phyloP scores from a whole-genome alignment of 2,113 vertebrate genomes.

The Chamaea fasciata region DNA sequence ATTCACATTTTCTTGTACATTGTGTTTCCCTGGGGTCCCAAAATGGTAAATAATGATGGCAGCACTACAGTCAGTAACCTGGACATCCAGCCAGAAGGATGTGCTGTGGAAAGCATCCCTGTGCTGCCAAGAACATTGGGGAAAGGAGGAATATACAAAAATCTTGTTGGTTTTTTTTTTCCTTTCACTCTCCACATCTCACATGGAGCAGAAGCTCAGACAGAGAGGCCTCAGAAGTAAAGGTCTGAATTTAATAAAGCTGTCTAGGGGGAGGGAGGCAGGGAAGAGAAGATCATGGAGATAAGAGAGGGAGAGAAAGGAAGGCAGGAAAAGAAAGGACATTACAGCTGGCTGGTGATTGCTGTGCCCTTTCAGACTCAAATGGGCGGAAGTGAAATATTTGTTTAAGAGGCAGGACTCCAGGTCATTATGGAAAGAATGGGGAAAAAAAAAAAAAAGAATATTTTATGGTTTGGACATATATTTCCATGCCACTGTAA shows the following conservation, averaged over 20 bases:
- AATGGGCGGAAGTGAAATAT: background rate
- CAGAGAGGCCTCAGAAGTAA: constrained; percentile 10
- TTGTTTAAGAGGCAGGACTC: background rate
- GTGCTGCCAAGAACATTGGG: background rate
- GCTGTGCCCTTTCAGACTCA: background rate
- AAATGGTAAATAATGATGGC: background rate
- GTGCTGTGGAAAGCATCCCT: background rate
- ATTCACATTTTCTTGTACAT: background rate
- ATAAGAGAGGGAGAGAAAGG: constrained; percentile 24
- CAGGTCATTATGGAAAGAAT: background rate
- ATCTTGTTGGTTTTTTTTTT: background rate
- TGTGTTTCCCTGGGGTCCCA: background rate
- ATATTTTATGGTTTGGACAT: background rate
- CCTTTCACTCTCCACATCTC: background rate
- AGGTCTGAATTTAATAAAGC: constrained; percentile 48
- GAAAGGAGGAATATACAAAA: background rate
- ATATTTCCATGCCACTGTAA: background rate
- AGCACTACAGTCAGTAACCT: background rate
- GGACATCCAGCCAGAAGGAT: background rate
- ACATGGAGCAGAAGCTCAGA: background rate
- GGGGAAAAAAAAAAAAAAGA: background rate
- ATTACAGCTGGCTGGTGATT: background rate
- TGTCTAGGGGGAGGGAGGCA: background rate
- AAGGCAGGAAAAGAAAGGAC: constrained; percentile 4
- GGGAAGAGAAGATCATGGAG: background rate